Conservation (phyloP, 1,140 invertebrate species). For the Gryllus bimaculatus region DNA sequence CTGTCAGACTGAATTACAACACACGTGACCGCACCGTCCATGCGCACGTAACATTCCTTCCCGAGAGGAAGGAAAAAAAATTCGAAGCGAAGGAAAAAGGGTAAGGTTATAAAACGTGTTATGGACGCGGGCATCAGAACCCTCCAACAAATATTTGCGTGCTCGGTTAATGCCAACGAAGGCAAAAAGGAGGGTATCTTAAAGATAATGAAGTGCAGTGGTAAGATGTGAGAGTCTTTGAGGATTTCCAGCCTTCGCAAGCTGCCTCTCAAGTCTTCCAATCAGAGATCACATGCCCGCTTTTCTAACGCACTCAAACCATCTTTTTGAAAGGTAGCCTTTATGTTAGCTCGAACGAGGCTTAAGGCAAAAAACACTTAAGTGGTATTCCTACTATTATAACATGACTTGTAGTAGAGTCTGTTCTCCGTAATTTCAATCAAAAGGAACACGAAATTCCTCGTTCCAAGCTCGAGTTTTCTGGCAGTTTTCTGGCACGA, state of each 20-base stretch:
- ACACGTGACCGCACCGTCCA: not conserved
- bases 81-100: not conserved
- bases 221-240: too few relatives aligned
- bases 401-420: not conserved
- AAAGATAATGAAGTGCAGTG: too few relatives aligned
- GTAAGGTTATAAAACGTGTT: slow-evolving; percentile 5
- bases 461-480: not conserved
- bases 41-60: not conserved
- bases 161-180: not conserved
- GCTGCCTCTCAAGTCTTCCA: too few relatives aligned
- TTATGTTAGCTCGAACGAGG: too few relatives aligned
- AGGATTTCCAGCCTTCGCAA: too few relatives aligned
- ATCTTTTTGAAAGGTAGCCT: too few relatives aligned
- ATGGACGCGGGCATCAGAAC: not conserved
- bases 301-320: too few relatives aligned
- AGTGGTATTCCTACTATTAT: not conserved
- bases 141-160: not conserved
- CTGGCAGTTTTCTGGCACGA: not conserved
- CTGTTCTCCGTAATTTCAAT: not conserved
- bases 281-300: too few relatives aligned
- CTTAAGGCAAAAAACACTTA: too few relatives aligned
- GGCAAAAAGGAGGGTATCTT: too few relatives aligned
- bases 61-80: not conserved
- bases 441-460: not conserved
- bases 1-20: not conserved